Base-by-base conservation (phyloP, 2,113 vertebrate genomes). In the Alosa alosa region DNA sequence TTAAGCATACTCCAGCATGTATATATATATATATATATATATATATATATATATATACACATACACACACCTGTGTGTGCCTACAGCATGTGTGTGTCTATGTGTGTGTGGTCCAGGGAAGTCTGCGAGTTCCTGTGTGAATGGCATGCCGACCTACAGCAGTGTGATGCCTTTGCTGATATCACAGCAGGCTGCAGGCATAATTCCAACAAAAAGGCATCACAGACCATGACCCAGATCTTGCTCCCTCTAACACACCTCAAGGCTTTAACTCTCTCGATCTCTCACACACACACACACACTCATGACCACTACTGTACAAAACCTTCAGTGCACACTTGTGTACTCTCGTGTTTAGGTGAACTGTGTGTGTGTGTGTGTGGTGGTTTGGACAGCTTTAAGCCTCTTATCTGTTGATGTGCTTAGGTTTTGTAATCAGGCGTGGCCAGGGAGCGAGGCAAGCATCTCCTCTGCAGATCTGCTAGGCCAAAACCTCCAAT, bases 381-480 rank as follows among this genome's bases (percentile, higher is more conserved):
- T 72, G 36, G 22, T 72, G 9, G 25, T 72, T 25, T 72, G 6
- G 64, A 36, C n/a, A 31, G 36, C 86, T 84, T 7, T 86, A 86
- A 84, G 81, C 84, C 82, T 86, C 64, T 50, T 83, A 82, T 84
- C 81, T 83, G 18, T 22, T 86, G 41, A 75, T 49, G 81, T 84
- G 83, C 64, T 50, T 25, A 46, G 50, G 47, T 86, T 82, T 41
- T 31, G 82, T 81, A 47, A 55, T 39, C 20, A 31, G 64, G 52
- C 60, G 20, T 64, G 20, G 41, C 55, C 64, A 83, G n/a, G 36
- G 15, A 45, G 44, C 45, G 50, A 72, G 25, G 10, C 64, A 25
- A 31, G 57, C 57, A 55, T 68, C 83, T 84, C 31, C 1, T 18
- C 25, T 82, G 20, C 20, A 82, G 45, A 82, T 83, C 82, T 83